phyloP scores from a whole-genome alignment of 2,888 invertebrate genomes.

The Rosalia funebris region DNA sequence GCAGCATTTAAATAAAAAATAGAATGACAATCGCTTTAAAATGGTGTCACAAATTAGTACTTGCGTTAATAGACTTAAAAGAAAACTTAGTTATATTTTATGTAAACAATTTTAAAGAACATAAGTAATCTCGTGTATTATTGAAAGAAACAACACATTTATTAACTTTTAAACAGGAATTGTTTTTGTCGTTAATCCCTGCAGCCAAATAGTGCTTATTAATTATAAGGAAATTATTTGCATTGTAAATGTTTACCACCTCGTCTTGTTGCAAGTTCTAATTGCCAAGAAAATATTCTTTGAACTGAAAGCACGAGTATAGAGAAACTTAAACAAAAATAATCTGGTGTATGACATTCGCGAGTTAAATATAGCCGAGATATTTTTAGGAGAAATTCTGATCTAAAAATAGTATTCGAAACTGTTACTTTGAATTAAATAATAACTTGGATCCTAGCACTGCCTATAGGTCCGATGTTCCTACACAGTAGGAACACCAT shows the following conservation, averaged over 20 bases:
- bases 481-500: neutral
- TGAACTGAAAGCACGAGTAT: neutral
- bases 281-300: conserved; percentile 1
- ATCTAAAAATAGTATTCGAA: conserved; percentile 15
- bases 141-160: conserved; percentile 4
- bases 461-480: neutral
- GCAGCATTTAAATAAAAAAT: no score
- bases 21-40: no score
- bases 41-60: no score
- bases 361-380: conserved; percentile 16
- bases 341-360: conserved; percentile 9
- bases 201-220: no score
- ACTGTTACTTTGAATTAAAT: conserved; percentile 21
- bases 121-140: conserved; percentile 8
- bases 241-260: no score
- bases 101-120: conserved; percentile 2
- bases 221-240: no score
- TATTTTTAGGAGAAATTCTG: conserved; percentile 23
- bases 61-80: no score
- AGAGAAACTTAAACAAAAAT: conserved; percentile 16
- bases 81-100: neutral
- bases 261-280: no score
- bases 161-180: no score
- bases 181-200: no score
- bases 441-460: conserved; percentile 15